Evolutionary conservation across 2,113 vertebrate species (phyloP).

Genomic region (Nettapus auritus): DNA sequence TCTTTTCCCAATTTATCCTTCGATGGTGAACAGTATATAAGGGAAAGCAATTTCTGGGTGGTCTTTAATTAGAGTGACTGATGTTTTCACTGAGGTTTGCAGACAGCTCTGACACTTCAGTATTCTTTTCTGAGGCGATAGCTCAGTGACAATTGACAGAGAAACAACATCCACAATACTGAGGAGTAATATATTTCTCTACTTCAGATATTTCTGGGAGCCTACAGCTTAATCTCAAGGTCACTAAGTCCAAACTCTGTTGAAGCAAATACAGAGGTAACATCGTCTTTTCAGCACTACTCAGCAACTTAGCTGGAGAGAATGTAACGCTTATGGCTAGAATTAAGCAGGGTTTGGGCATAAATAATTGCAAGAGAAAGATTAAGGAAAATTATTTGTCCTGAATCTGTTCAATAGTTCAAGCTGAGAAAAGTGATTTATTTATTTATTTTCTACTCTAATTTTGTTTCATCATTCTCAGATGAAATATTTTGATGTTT

Average conservation of each 20-base stretch:
- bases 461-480: conserved; percentile 15
- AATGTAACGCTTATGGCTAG: not conserved
- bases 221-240: not conserved
- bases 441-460: not conserved
- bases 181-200: conserved; percentile 42
- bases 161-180: conserved; percentile 24
- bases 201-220: conserved; percentile 36
- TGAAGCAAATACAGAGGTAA: not conserved
- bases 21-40: not conserved
- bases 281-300: not conserved
- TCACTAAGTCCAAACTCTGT: not conserved
- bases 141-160: conserved; percentile 55
- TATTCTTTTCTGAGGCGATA: conserved; percentile 41
- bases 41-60: conserved; percentile 20
- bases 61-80: conserved; percentile 68
- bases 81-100: conserved; percentile 55
- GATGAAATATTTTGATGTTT: conserved; percentile 13
- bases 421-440: not conserved
- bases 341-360: not conserved
- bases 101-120: conserved; percentile 26
- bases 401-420: not conserved
- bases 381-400: not conserved
- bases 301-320: not conserved
- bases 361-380: not conserved
- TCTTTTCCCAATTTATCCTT: not conserved